Evolutionary conservation across 2,113 vertebrate genomes (phyloP).

Genomic region (Riparia riparia): DNA sequence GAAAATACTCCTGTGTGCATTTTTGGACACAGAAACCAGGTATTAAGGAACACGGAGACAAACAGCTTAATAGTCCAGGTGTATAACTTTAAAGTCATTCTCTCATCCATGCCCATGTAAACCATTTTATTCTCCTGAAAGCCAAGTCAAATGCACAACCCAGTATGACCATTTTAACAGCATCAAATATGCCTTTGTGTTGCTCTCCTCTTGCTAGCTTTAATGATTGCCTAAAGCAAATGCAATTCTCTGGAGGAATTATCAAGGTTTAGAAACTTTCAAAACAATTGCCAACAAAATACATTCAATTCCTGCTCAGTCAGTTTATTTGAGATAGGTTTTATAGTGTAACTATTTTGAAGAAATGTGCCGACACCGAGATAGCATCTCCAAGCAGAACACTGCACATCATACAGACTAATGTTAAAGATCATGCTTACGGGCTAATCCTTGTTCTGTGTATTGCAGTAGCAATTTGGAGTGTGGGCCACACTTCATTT

Average conservation of each 20-base stretch:
- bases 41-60: conserved; percentile 3
- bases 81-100: not conserved
- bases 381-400: not conserved
- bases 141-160: not conserved
- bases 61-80: conserved; percentile 10
- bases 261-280: not conserved
- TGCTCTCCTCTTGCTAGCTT: not conserved
- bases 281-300: not conserved
- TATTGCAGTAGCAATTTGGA: not conserved
- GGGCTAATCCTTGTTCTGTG: not conserved
- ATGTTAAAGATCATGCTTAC: not conserved
- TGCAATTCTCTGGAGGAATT: not conserved
- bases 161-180: not conserved
- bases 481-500: not conserved
- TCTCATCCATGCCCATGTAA: not conserved
- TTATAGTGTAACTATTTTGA: not conserved
- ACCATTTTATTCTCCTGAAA: conserved; percentile 4
- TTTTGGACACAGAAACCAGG: conserved; percentile 17
- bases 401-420: not conserved
- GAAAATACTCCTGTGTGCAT: conserved; percentile 8
- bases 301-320: not conserved
- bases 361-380: not conserved
- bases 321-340: not conserved
- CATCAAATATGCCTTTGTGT: not conserved
- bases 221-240: not conserved